Evolutionary conservation across 2,113 vertebrate species (phyloP).

Genomic region (Plotosus lineatus): DNA sequence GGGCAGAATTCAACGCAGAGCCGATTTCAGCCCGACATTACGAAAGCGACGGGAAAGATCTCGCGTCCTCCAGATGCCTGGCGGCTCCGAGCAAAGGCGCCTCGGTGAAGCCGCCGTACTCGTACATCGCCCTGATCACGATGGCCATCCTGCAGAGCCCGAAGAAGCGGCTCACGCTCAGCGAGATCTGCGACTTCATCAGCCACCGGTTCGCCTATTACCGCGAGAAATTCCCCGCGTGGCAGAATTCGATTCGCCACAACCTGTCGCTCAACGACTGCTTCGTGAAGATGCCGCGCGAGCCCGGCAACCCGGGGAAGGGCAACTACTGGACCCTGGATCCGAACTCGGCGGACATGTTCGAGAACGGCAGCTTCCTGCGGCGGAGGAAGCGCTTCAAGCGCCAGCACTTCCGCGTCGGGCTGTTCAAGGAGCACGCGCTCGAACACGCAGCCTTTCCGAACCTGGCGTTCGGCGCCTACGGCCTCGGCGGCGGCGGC

Average conservation of each 20-base stretch:
- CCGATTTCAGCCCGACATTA: slow-evolving; percentile 25
- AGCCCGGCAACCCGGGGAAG: slow-evolving; percentile 79
- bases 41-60: slow-evolving; percentile 51
- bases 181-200: slow-evolving; percentile 82
- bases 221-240: slow-evolving; percentile 79
- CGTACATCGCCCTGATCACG: slow-evolving; percentile 79
- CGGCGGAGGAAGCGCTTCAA: slow-evolving; percentile 79
- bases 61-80: slow-evolving; percentile 34
- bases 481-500: slow-evolving; percentile 64
- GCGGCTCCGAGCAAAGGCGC: slow-evolving; percentile 61
- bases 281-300: slow-evolving; percentile 78
- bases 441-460: slow-evolving; percentile 64
- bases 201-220: slow-evolving; percentile 77
- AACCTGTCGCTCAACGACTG: slow-evolving; percentile 80
- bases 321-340: slow-evolving; percentile 83
- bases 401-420: slow-evolving; percentile 73
- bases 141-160: slow-evolving; percentile 81
- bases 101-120: slow-evolving; percentile 78
- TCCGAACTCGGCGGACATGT: slow-evolving; percentile 80
- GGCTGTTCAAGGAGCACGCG: slow-evolving; percentile 68
- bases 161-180: slow-evolving; percentile 77
- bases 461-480: slow-evolving; percentile 65
- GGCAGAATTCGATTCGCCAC: slow-evolving; percentile 81
- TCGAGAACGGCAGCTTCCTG: slow-evolving; percentile 80
- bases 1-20: slow-evolving; percentile 46